These are phyloP conservation scores for Pristionchus japonicus DNA, from an alignment of 2,888 invertebrate species.

Conservation along the genomic window DNA sequence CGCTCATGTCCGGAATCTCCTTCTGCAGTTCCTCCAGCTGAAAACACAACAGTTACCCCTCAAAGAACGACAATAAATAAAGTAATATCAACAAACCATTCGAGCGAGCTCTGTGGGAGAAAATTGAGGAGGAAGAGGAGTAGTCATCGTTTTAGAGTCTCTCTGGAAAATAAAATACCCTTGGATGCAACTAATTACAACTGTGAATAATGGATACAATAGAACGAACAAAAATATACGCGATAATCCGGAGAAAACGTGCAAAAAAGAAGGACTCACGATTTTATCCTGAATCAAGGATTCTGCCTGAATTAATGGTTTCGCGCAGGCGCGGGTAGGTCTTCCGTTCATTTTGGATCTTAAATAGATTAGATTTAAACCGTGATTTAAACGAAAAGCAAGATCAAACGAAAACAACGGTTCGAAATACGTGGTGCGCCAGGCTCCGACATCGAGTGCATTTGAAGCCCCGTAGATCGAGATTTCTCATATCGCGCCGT, in stretches of 20 bases:
- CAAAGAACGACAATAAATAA: neutral
- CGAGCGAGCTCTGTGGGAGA: conserved; percentile 26
- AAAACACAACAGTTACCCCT: neutral
- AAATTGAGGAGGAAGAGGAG: neutral
- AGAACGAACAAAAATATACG: neutral
- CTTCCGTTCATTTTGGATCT: conserved; percentile 1
- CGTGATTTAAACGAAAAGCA: neutral
- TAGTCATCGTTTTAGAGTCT: neutral
- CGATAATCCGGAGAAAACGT: neutral
- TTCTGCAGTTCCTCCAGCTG: conserved; percentile 33
- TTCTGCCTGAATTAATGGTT: neutral
- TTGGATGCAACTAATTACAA: no score
- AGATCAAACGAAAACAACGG: neutral
- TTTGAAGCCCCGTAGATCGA: no score
- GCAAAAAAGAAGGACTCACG: neutral
- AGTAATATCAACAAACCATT: neutral
- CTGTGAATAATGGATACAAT: no score
- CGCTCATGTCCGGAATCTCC: neutral
- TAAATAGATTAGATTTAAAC: neutral
- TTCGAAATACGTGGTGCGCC: neutral
- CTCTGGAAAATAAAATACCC: neutral
- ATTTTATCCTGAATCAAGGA: neutral
- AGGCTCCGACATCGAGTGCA: no score
- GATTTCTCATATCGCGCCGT: neutral
- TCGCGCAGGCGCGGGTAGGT: neutral